Evolutionary conservation across 2,113 vertebrate genomes (phyloP), one percentile per base, ranked within the genome.

Genomic region (Furnarius figulus): DNA sequence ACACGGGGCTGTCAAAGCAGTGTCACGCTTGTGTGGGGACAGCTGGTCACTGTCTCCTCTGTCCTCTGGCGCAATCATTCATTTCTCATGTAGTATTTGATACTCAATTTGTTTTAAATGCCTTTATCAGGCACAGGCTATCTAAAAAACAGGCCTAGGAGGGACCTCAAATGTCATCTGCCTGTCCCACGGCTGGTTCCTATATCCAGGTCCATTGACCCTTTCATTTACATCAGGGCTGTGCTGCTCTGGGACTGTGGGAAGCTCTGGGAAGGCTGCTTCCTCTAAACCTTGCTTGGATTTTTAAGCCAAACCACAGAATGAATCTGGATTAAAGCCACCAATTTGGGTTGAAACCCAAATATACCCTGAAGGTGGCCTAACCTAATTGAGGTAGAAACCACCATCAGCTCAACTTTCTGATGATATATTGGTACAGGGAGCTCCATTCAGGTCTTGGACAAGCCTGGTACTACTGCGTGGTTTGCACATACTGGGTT

Each of bases 311-410:
- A 95, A 95, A 72, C 84, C 91, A 77, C 12, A 0, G 52, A 92
- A 59, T 77, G 14, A 75, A 75, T 78, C 52, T 87, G 84, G 52
- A 78, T 28, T 28, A 52, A 81, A 92, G 93, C 93, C 93, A 87
- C 59, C 17, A 61, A 37, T 91, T 75, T 72, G 24, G 23, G 35
- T 85, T 63, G 86, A 96, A 92, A 78, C 56, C 61, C 30, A 87
- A 37, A 87, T 61, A 10, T 49, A 28, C 61, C 33, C 25, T 65
- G 52, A 68, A 70, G 58, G 75, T 85, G 58, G 23, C 62, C n/a
- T 90, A 56, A 89, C 52, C 17, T 92, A 84, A 78, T 3, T 80
- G 80, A 93, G 86, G 89, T 61, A 44, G 59, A 90, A 95, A 89
- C 89, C 80, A 59, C 50, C 42, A 52, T 17, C 27, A 5, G 0